Evolutionary conservation across 2,888 invertebrate species (phyloP), one percentile per base, ranked within the genome.

Genomic region (Esperia sulphurella): DNA sequence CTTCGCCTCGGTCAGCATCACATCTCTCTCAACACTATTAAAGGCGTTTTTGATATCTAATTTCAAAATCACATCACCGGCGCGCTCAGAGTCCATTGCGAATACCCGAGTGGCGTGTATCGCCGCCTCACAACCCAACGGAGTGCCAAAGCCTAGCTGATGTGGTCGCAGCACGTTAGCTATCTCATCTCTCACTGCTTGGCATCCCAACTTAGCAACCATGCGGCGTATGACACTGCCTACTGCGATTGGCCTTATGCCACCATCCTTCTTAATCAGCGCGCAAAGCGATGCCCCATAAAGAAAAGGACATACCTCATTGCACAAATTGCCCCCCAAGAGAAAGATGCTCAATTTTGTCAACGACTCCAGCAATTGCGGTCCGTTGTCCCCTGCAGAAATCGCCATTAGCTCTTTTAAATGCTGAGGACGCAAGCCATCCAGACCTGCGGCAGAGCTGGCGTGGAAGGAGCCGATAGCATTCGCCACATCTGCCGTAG

Each of bases 11-110:
- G 13, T 14, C 30, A 47, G 14, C 0, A 47, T 8, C 0, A 13
- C 14, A 29, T 42, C 46, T 30, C 46, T 48, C 8, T 48, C 48
- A 0, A 48, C 29, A 8, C 29, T 31, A 12, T 48, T 48, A 28
- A 48, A 48, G 0, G 48, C 48, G n/a, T 48, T 48, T 10, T 12
- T 29, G 3, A 48, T 31, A 12, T 48, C 48, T 14, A 48, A 5
- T n/a, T 48, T 48, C 0, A 43, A 10, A 8, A 48, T 30, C n/a
- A 48, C 39, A 28, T 14, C 2, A 14, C 13, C 31, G 31, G 5
- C 8, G 31, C 38, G 30, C 29, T 14, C 3, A n/a, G n/a, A n/a
- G 42, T 38, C 0, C 47, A 28, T n/a, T n/a, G n/a, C n/a, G n/a
- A n/a, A n/a, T n/a, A 42, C n/a, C n/a, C n/a, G n/a, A n/a, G n/a